These are phyloP conservation scores for Callorhinus ursinus DNA, from an alignment of 2,113 vertebrate species.

Conservation along the genomic window DNA sequence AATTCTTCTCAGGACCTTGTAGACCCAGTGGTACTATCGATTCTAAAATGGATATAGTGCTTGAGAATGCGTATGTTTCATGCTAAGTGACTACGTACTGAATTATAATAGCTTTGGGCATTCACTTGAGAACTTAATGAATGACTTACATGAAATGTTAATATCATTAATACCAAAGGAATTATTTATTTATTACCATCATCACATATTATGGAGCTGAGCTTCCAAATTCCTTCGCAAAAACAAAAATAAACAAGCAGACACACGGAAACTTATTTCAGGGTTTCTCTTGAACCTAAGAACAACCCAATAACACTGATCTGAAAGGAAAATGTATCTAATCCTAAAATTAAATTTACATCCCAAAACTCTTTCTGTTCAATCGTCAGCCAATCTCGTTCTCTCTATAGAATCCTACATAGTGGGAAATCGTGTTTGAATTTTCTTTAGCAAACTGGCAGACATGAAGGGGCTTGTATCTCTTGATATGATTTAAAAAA, in stretches of 20 bases:
- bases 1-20: constrained; percentile 77
- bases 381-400: not conserved
- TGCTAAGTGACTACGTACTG: constrained; percentile 64
- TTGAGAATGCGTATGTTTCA: not conserved
- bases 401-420: not conserved
- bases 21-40: constrained; percentile 68
- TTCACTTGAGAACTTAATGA: constrained; percentile 68
- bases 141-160: constrained; percentile 74
- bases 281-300: not conserved
- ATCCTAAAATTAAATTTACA: not conserved
- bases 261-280: not conserved
- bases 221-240: constrained; percentile 19
- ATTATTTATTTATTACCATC: constrained; percentile 70
- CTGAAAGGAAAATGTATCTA: not conserved
- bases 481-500: not conserved
- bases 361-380: not conserved
- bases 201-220: constrained; percentile 40
- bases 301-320: not conserved
- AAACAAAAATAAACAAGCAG: not conserved
- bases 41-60: constrained; percentile 68
- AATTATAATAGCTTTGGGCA: constrained; percentile 68
- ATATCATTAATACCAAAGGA: constrained; percentile 69
- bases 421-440: not conserved
- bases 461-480: not conserved
- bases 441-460: not conserved